Evolutionary conservation across 2,888 invertebrate genomes (phyloP).

Genomic region (Taphrorychus bicolor): DNA sequence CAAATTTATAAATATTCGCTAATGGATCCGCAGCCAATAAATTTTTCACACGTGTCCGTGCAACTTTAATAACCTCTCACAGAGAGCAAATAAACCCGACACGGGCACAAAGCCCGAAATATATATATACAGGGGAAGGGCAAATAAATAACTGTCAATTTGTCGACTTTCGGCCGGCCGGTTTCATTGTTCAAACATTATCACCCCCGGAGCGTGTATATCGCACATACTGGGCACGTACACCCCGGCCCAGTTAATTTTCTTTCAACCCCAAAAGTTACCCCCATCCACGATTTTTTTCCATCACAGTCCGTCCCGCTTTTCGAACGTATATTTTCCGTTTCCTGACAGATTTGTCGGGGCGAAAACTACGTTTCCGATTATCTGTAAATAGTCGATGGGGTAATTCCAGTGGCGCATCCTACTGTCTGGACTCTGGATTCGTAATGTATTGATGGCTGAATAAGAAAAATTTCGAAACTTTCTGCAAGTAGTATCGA

Average conservation of each 20-base stretch:
- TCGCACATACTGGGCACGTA: slow-evolving; percentile 39
- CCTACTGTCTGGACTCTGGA: too few relatives aligned
- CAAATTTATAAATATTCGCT: neutral
- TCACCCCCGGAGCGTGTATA: slow-evolving; percentile 33
- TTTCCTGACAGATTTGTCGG: slow-evolving; percentile 36
- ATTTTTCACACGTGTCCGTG: slow-evolving; percentile 12
- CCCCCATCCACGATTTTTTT: slow-evolving; percentile 25
- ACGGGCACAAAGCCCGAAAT: neutral
- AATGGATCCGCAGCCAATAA: neutral
- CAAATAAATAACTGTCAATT: slow-evolving; percentile 49
- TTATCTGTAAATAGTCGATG: slow-evolving; percentile 30
- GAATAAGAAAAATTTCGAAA: too few relatives aligned
- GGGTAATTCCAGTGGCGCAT: neutral
- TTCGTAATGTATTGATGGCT: too few relatives aligned
- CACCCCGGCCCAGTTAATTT: slow-evolving; percentile 36
- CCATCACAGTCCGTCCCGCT: slow-evolving; percentile 9
- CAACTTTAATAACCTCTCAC: slow-evolving; percentile 16
- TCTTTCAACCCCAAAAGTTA: slow-evolving; percentile 21
- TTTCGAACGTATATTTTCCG: slow-evolving; percentile 30
- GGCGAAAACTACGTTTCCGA: slow-evolving; percentile 33
- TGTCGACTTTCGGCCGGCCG: slow-evolving; percentile 42
- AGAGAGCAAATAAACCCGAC: slow-evolving; percentile 18
- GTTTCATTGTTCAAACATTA: slow-evolving; percentile 47
- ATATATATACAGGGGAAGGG: slow-evolving; percentile 29
- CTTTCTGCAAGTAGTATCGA: too few relatives aligned